Percentiles rank a stretch among this genome's conserved stretches.
phyloP scores from a whole-genome alignment of 2,113 vertebrate genomes.

The Peucedramus taeniatus region DNA sequence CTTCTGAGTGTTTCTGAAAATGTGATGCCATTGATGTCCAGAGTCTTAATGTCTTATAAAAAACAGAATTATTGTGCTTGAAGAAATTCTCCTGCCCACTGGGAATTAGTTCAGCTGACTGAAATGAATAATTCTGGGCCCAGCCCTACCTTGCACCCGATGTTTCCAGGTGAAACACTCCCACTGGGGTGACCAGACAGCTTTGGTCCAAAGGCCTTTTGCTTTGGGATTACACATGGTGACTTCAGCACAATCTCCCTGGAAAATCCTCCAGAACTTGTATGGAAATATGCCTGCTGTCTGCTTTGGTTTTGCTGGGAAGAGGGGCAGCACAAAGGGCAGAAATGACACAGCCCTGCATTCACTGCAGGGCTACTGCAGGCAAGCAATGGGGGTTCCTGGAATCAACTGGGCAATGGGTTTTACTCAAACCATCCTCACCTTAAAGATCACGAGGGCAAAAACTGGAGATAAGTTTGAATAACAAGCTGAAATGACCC shows the following conservation, averaged over 20 bases:
- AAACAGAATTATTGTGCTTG: background rate
- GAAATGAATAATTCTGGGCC: background rate
- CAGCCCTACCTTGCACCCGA: background rate
- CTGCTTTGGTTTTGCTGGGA: background rate
- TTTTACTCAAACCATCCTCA: background rate
- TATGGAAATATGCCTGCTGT: background rate
- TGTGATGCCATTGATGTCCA: background rate
- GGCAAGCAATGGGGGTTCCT: background rate
- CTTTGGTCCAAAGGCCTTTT: rapidly evolving
- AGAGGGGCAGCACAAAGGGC: background rate
- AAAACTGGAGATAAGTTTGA: background rate
- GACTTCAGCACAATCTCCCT: background rate
- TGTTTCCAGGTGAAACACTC: background rate
- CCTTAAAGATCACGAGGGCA: background rate
- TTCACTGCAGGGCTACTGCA: background rate
- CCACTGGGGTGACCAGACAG: background rate
- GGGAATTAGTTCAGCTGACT: background rate
- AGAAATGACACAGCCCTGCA: background rate
- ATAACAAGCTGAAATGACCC: background rate
- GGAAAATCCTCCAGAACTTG: background rate
- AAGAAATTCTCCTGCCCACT: background rate
- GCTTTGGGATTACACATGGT: background rate
- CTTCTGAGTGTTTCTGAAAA: background rate
- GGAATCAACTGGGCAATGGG: background rate
- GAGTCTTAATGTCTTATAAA: background rate